These are phyloP conservation scores for Diorhabda elongata DNA, from an alignment of 1,140 invertebrate genomes.

Conservation along the genomic window DNA sequence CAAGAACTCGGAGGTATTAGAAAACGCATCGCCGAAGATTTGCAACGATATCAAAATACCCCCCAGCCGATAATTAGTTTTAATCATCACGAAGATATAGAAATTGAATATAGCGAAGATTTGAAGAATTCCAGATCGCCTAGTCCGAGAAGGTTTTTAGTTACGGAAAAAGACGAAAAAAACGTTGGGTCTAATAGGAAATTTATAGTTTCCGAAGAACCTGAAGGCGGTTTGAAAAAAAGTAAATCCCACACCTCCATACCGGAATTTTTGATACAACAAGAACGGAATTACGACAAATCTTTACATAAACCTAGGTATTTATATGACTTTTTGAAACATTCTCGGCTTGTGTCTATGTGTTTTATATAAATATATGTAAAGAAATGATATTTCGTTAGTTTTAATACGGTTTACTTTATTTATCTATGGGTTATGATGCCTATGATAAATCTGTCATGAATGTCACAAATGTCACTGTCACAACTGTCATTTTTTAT, in stretches of 20 bases:
- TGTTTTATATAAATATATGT: no score
- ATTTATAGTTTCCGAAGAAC: conserved; percentile 27
- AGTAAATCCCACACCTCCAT: conserved; percentile 23
- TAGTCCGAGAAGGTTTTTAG: conserved; percentile 28
- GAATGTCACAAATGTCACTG: no score
- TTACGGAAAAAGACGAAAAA: conserved; percentile 24
- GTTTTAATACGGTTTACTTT: no score
- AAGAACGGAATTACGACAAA: conserved; percentile 15
- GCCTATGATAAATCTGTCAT: no score
- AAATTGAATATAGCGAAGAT: conserved; percentile 24
- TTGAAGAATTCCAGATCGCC: conserved; percentile 22
- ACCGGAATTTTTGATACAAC: conserved; percentile 29
- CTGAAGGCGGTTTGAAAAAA: conserved; percentile 8
- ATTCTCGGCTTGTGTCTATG: not conserved
- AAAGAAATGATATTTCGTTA: no score
- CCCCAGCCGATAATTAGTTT: conserved; percentile 18
- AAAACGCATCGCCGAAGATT: conserved; percentile 12
- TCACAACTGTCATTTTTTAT: no score
- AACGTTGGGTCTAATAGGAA: conserved; percentile 13
- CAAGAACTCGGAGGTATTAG: conserved; percentile 19
- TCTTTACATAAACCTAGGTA: conserved; percentile 8
- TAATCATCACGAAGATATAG: conserved; percentile 31
- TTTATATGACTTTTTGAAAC: not conserved
- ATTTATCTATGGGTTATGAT: no score
- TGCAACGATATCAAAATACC: conserved; percentile 1